Base-by-base conservation (phyloP, 2,113 vertebrate species). In the Callopanchax toddi region DNA sequence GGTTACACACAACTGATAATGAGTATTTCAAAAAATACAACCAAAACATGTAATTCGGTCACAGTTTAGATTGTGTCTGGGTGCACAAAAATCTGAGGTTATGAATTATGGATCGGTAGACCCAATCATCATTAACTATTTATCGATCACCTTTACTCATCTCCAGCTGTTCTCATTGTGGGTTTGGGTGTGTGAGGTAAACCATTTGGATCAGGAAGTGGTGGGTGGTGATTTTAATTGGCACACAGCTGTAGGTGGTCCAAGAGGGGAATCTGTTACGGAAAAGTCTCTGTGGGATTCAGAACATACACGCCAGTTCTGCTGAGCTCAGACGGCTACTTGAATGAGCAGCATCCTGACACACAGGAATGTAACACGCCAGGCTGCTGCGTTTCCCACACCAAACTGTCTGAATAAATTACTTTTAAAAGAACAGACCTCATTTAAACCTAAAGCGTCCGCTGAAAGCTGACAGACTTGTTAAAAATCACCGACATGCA, bases 31-130 rank as follows among this genome's bases (percentile, higher is more conserved):
- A 26, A 26, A 26, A n/a, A n/a, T n/a, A 26, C 26, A 26, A 26
- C 26, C 6, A 26, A 26, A 26, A 26, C 6, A 26, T 26, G 26
- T 26, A 26, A 3, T n/a, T n/a, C n/a, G n/a, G n/a, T 26, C 26
- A 26, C 6, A 26, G 3, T 26, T 26, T 26, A 32, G 29, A 6
- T 6, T 32, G 29, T 32, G 29, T 32, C 10, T 32, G 5, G 29
- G 10, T 32, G 29, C 29, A 32, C 29, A 32, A 26, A 26, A 26
- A 26, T 6, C 59, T 79, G 48, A 76, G 57, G 50, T 23, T 53
- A 87, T 92, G 65, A 89, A 91, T 91, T 88, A 91, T 92, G 84
- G 71, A 93, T 79, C 52, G 59, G 10, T 70, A n/a, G 18, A 75
- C 70, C 57, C 60, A 79, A 85, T 90, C 83, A 85, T 90, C 83